Evolutionary conservation across 2,113 vertebrate genomes (phyloP).

Genomic region (Perca fluviatilis): DNA sequence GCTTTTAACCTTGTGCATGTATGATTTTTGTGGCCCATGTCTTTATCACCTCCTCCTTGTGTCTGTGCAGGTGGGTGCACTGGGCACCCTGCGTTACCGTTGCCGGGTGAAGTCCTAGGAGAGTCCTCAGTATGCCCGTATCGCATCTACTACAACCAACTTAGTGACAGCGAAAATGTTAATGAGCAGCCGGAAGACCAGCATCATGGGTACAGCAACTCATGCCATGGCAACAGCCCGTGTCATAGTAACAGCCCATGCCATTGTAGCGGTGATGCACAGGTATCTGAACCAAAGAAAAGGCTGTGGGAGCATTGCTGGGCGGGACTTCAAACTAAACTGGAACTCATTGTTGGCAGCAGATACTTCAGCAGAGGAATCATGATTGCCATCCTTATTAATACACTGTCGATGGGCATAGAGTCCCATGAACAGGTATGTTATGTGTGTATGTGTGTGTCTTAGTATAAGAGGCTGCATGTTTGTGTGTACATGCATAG

Average conservation of each 20-base stretch:
- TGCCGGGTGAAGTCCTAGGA: slow-evolving; percentile 69
- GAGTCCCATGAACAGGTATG: slow-evolving; percentile 97
- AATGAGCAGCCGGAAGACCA: slow-evolving; percentile 53
- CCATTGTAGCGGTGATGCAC: slow-evolving; percentile 36
- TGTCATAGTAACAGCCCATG: slow-evolving; percentile 53
- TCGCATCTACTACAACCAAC: slow-evolving; percentile 71
- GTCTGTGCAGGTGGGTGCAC: slow-evolving; percentile 69
- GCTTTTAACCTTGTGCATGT: not conserved
- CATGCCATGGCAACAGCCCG: slow-evolving; percentile 58
- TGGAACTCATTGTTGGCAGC: slow-evolving; percentile 92
- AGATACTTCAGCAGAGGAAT: slow-evolving; percentile 98
- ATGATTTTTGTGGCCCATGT: slow-evolving; percentile 2
- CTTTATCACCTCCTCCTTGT: slow-evolving; percentile 15
- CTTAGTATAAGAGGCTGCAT: not conserved
- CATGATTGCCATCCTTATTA: slow-evolving; percentile 98
- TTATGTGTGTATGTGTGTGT: not conserved
- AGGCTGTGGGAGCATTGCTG: slow-evolving; percentile 57
- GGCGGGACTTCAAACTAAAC: slow-evolving; percentile 52
- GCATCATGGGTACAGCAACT: slow-evolving; percentile 40
- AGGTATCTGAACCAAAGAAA: slow-evolving; percentile 50
- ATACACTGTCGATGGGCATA: slow-evolving; percentile 97
- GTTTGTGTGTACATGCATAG: slow-evolving; percentile 7
- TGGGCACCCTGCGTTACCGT: slow-evolving; percentile 42
- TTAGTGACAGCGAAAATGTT: slow-evolving; percentile 36
- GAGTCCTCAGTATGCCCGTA: slow-evolving; percentile 69